These are phyloP conservation scores for Gallinago jamesoni DNA, from an alignment of 2,113 vertebrate species.

Conservation along the genomic window DNA sequence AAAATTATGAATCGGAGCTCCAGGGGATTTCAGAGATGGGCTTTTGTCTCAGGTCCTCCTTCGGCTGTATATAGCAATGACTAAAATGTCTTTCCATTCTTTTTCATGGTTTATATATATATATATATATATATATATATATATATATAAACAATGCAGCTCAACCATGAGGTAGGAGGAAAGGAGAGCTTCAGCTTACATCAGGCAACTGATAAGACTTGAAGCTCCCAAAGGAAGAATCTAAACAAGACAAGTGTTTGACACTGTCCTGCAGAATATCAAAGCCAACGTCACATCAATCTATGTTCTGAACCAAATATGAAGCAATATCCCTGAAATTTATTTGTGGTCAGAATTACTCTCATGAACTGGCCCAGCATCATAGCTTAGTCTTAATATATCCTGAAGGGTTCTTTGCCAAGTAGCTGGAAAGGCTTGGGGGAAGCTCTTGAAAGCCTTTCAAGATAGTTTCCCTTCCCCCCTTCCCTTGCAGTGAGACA, in stretches of 20 bases:
- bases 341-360: not conserved
- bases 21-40: not conserved
- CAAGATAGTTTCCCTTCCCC: constrained; percentile 17
- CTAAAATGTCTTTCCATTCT: not conserved
- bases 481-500: not conserved
- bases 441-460: constrained; percentile 48
- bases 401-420: constrained; percentile 33
- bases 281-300: not conserved
- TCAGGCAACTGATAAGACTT: not conserved
- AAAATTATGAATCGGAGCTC: not conserved
- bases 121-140: no score
- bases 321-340: constrained; percentile 4
- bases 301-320: not conserved
- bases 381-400: not conserved
- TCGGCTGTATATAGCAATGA: not conserved
- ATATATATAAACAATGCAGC: not conserved
- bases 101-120: not conserved
- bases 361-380: constrained; percentile 10
- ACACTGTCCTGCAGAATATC: not conserved
- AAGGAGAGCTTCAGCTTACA: not conserved
- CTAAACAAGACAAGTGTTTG: not conserved
- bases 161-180: not conserved
- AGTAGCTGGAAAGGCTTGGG: constrained; percentile 18
- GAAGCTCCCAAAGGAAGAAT: not conserved
- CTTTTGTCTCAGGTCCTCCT: not conserved